Base-by-base conservation (phyloP, 2,888 invertebrate genomes). In the Drosophila prolongata region DNA sequence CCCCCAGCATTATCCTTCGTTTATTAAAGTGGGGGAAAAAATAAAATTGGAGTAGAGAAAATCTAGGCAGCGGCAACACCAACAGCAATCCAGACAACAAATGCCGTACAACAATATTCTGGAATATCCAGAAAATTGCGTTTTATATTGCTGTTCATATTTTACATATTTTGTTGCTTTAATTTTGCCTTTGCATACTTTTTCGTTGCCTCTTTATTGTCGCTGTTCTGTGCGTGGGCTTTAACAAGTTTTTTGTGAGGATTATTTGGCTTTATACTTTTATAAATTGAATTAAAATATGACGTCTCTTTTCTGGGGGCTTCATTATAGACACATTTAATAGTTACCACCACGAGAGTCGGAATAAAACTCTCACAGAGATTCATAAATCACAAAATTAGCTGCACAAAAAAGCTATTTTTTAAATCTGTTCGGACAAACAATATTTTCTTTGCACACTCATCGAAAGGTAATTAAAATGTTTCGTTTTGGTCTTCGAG, bases 401-500 rank as follows among this genome's bases (percentile, higher is more conserved):
- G 34, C 67, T 38, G 27, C 59, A 67, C 55, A 59, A 53, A 49
- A 65, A 56, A 64, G 34, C 53, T 53, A 47, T 54, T 54, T 66
- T 54, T 37, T 13, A 64, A 35, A 47, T 42, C 56, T 42, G 35
- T 49, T 16, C 49, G 35, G 47, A 56, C 38, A 56, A 68, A 55
- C 53, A 44, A 47, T 24, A 9, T 65, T 85, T 77, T 75, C 84
- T 87, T 83, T 87, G 90, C 90, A 83, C 77, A 90, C 90, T 85
- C 90, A 90, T 90, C 85, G 87, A 77, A 82, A 89, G 89, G 89
- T 91, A 91, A 90, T 90, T 91, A 90, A 90, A 91, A 89, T 90
- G 90, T 90, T 86, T 84, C 70, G 76, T 57, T 82, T 66, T 77
- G 70, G 75, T 72, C 76, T 68, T 46, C 52, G 55, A 72, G 47